Evolutionary conservation across 1,140 invertebrate genomes (phyloP), one percentile per base, ranked within the genome.

Genomic region (Drosophila tsacasi): DNA sequence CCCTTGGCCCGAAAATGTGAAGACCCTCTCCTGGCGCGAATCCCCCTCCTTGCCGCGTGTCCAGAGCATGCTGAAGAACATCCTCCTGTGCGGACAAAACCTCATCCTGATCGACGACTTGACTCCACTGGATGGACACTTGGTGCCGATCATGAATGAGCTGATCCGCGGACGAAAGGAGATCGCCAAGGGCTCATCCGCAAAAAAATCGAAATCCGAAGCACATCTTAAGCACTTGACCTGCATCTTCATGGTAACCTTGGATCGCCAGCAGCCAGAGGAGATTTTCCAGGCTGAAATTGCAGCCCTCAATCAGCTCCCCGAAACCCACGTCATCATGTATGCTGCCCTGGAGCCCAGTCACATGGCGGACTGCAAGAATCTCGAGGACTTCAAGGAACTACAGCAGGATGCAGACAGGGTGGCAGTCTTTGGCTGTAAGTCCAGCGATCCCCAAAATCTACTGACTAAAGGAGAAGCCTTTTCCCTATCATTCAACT

Each of bases 301-400:
- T 54, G 93, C 94, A 72, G 94, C 95, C 65, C 68, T 96, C 3
- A 25, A 94, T 94, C 59, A 84, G 91, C 17, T 81, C 92, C 42
- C 95, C 94, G 76, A 93, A 92, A 52, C 94, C 94, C 5, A 94
- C 95, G 95, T 96, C 93, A 93, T 93, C 5, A 57, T 39, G 35
- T 57, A n/a, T 39, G 35, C 32, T 7, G 5, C 21, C 9, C 9
- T 57, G 35, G 15, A 57, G n/a, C 5, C 32, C 21, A n/a, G 12
- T 25, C 15, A 39, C 15, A 9, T 52, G 10, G 12, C 2, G 49
- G 49, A 52, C 6, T 19, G 17, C 27, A 19, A 37, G 21, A 37
- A 55, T 17, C 15, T 17, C 10, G 17, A 2, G 0, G 15, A 2
- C 8, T 10, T 5, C 13, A 1, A 25, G 52, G 15, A 39, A 3